phyloP scores from a whole-genome alignment of 1,140 invertebrate genomes.

The Platorchestia sp. region DNA sequence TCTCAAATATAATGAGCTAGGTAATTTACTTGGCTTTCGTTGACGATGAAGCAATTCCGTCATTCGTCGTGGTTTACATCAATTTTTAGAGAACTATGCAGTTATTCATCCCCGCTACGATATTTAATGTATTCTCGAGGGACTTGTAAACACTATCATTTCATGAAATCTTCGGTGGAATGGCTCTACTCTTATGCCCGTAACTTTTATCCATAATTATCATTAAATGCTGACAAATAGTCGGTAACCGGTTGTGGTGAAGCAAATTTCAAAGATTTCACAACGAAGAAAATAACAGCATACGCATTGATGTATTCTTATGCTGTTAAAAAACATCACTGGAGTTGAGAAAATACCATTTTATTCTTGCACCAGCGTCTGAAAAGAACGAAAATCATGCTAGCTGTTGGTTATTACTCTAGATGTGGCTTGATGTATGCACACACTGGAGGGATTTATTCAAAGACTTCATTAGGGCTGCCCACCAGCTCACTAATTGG shows the following conservation, averaged over 20 bases:
- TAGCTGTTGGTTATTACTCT: background rate
- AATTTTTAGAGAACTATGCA: background rate
- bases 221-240: background rate
- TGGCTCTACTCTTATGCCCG: background rate
- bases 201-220: background rate
- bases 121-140: background rate
- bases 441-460: background rate
- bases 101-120: background rate
- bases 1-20: background rate
- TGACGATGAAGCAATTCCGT: background rate
- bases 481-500: background rate
- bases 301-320: background rate
- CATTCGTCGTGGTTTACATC: background rate
- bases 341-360: background rate
- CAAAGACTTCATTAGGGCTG: background rate
- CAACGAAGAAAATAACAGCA: background rate
- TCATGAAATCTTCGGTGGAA: background rate
- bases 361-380: background rate
- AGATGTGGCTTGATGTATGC: background rate
- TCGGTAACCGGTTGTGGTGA: background rate
- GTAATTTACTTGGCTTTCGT: background rate
- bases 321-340: background rate
- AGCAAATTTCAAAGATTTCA: background rate
- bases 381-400: background rate
- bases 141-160: background rate